Evolutionary conservation across 2,888 invertebrate species (phyloP).

Genomic region (Agrotis clavis): DNA sequence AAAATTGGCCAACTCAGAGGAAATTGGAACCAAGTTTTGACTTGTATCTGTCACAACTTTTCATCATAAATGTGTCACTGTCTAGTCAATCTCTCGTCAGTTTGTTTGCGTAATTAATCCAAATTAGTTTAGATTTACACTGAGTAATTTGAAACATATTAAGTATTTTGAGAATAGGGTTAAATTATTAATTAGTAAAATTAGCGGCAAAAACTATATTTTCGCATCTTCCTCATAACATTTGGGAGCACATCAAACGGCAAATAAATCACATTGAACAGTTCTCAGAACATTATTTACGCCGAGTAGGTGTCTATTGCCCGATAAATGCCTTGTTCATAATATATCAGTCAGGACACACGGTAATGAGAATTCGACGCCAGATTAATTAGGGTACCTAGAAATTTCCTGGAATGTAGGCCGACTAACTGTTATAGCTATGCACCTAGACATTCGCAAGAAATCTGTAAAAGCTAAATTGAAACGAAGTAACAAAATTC

Average conservation of each 20-base stretch:
- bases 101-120: slow-evolving; percentile 33
- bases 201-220: slow-evolving; percentile 14
- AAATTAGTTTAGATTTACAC: slow-evolving; percentile 36
- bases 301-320: slow-evolving; percentile 64
- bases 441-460: slow-evolving; percentile 24
- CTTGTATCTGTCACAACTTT: slow-evolving; percentile 52
- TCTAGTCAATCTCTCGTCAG: slow-evolving; percentile 41
- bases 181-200: slow-evolving; percentile 28
- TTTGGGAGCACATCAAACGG: slow-evolving; percentile 73
- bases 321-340: slow-evolving; percentile 71
- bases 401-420: slow-evolving; percentile 70
- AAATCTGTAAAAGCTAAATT: slow-evolving; percentile 43
- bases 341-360: slow-evolving; percentile 79
- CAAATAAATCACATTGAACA: slow-evolving; percentile 71
- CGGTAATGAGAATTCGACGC: slow-evolving; percentile 76
- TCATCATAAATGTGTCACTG: slow-evolving; percentile 52
- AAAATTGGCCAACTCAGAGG: slow-evolving; percentile 69
- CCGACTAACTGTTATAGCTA: slow-evolving; percentile 41
- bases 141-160: not conserved
- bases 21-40: slow-evolving; percentile 67
- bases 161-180: not conserved
- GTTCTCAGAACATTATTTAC: slow-evolving; percentile 50
- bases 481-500: slow-evolving; percentile 34
- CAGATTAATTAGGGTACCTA: slow-evolving; percentile 73
- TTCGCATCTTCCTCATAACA: slow-evolving; percentile 52